Evolutionary conservation across 2,888 invertebrate genomes (phyloP).

Genomic region (Ariolimax columbianus): DNA sequence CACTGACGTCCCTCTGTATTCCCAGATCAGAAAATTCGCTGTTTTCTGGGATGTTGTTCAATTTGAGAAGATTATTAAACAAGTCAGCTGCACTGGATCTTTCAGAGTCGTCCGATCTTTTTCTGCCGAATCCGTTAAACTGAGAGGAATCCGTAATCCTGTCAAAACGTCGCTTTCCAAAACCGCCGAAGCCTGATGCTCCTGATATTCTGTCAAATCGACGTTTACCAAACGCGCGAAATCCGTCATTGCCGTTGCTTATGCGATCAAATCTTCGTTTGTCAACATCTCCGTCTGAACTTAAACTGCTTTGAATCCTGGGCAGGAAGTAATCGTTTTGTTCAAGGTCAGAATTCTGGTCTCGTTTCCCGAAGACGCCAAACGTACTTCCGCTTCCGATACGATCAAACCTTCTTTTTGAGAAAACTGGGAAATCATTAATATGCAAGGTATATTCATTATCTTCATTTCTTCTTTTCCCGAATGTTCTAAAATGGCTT

Average conservation of each 20-base stretch:
- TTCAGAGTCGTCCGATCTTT: background rate
- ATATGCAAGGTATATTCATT: background rate
- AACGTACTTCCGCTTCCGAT: background rate
- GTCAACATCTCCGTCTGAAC: background rate
- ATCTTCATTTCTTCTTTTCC: constrained; percentile 1
- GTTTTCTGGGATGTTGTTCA: background rate
- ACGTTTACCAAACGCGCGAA: constrained; percentile 30
- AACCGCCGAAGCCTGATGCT: background rate
- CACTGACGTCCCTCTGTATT: background rate
- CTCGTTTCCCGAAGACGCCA: constrained; percentile 20
- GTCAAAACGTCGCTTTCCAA: constrained; percentile 38
- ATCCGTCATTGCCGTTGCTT: background rate
- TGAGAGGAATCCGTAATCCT: background rate
- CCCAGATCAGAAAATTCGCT: background rate
- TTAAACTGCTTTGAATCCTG: no score
- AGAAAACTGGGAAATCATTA: background rate
- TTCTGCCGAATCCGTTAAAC: constrained; percentile 17
- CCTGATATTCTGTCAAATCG: constrained; percentile 33
- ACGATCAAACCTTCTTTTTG: constrained; percentile 35
- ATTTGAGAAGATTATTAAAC: background rate
- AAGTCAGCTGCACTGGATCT: background rate
- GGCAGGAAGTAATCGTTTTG: background rate
- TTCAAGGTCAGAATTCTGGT: background rate
- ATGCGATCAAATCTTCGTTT: constrained; percentile 35
- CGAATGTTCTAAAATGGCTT: background rate